These are phyloP conservation scores for Nothocercus julius DNA, from an alignment of 2,113 vertebrate genomes.

Conservation along the genomic window DNA sequence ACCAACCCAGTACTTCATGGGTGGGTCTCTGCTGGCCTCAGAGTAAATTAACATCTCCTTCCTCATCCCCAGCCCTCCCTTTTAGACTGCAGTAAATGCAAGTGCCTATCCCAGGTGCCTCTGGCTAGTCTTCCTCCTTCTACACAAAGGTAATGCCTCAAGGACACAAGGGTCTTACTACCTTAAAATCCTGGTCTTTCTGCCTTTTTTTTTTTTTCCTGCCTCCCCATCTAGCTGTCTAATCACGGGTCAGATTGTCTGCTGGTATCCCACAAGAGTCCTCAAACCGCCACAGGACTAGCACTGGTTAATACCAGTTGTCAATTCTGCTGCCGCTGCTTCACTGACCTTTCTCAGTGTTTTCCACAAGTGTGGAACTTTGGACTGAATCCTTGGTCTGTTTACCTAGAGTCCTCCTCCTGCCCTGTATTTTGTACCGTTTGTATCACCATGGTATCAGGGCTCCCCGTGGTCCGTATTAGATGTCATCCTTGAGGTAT, in stretches of 20 bases:
- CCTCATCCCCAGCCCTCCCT: constrained; percentile 55
- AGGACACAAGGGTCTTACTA: background rate
- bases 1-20: constrained; percentile 75
- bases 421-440: background rate
- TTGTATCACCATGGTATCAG: background rate
- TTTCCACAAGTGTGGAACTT: background rate
- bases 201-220: background rate
- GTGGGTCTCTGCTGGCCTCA: constrained; percentile 72
- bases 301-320: background rate
- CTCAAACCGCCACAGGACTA: background rate
- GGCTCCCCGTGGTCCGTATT: background rate
- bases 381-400: background rate
- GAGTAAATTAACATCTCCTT: constrained; percentile 67
- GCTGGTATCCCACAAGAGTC: background rate
- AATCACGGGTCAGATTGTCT: background rate
- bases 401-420: background rate
- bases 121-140: background rate
- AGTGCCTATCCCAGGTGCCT: background rate
- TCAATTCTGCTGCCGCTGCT: background rate
- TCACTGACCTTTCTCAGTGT: background rate
- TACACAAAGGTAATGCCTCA: background rate
- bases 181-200: background rate
- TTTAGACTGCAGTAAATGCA: background rate
- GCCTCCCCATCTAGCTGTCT: rapidly evolving
- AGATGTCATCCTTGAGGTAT: background rate